Evolutionary conservation across 2,888 invertebrate genomes (phyloP).

Genomic region (Hyppa rectilinea): DNA sequence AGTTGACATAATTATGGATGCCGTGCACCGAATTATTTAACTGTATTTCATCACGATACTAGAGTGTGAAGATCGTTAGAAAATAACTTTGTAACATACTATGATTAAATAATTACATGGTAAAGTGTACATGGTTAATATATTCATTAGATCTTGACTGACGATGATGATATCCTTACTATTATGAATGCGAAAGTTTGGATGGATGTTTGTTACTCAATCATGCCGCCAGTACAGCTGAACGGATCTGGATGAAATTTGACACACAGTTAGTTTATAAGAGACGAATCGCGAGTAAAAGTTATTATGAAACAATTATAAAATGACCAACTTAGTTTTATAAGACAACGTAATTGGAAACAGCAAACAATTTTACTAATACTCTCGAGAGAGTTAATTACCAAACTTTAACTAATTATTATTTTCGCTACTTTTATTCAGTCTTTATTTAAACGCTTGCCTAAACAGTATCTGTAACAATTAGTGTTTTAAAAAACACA

Average conservation of each 20-base stretch:
- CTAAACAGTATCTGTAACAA: background rate
- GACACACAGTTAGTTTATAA: no score
- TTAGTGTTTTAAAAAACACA: background rate
- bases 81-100: slow-evolving; percentile 17
- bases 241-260: no score
- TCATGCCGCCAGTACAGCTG: no score
- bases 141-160: slow-evolving; percentile 4
- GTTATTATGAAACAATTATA: slow-evolving; percentile 14
- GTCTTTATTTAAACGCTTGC: no score
- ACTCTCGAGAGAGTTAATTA: background rate
- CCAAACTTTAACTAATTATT: background rate
- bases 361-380: background rate
- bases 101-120: slow-evolving; percentile 32
- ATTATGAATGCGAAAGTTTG: no score
- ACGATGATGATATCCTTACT: no score
- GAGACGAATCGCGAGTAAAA: no score
- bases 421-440: background rate
- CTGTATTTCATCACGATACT: slow-evolving; percentile 27
- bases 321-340: background rate
- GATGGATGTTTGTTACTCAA: no score
- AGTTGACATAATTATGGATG: background rate
- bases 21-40: background rate
- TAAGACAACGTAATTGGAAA: slow-evolving; percentile 13
- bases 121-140: slow-evolving; percentile 23
- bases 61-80: slow-evolving; percentile 23